Percentiles rank a stretch among this genome's conserved stretches.
Evolutionary conservation across 2,888 invertebrate genomes (phyloP).

Genomic region (Acleris emargana): DNA sequence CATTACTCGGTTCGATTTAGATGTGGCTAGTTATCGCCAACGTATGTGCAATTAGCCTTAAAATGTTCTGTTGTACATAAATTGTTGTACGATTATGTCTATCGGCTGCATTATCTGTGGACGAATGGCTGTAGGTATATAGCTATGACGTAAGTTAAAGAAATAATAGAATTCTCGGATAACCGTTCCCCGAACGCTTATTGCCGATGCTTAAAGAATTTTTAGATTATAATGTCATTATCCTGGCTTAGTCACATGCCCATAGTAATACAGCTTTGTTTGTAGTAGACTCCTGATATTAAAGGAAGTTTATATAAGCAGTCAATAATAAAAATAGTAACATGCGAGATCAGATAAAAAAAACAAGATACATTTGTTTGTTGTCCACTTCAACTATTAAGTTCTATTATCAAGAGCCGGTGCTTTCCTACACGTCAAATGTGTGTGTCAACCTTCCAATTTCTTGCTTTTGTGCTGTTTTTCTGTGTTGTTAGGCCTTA

Average conservation of each 20-base stretch:
- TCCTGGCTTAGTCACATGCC: slow-evolving; percentile 18
- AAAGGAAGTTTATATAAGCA: no score
- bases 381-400: no score
- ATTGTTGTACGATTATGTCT: slow-evolving; percentile 56
- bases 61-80: slow-evolving; percentile 62
- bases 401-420: no score
- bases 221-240: slow-evolving; percentile 37
- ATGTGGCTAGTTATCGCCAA: slow-evolving; percentile 69
- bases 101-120: slow-evolving; percentile 49
- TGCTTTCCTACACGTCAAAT: no score
- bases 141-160: slow-evolving; percentile 25
- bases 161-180: slow-evolving; percentile 25
- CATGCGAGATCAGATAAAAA: no score
- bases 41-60: slow-evolving; percentile 71
- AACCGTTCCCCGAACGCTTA: slow-evolving; percentile 26
- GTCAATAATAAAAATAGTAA: no score
- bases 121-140: slow-evolving; percentile 18
- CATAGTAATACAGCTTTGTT: neutral
- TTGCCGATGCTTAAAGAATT: slow-evolving; percentile 28
- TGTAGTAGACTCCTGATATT: neutral
- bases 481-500: no score
- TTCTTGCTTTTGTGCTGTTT: no score
- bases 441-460: no score
- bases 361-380: no score
- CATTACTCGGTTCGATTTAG: slow-evolving; percentile 62